A percentile compares a stretch with the other conserved stretches of the same genome.
phyloP scores from a whole-genome alignment of 2,113 vertebrate species.

The Tragelaphus imberbis region DNA sequence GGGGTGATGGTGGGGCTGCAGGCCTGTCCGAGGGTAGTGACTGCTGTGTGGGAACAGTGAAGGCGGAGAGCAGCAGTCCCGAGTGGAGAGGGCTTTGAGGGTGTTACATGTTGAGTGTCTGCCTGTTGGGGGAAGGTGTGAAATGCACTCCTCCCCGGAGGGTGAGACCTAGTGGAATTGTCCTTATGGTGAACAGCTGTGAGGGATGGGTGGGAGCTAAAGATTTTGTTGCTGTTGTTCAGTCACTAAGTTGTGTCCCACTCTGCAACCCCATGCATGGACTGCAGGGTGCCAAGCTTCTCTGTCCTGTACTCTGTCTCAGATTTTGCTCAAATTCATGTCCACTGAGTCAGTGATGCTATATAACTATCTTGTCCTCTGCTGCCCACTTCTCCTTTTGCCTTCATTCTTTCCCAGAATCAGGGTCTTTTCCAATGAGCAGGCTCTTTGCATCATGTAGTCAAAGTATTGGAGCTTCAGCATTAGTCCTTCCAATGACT shows the following conservation, averaged over 20 bases:
- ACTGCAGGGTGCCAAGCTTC: not conserved
- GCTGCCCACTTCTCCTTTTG: not conserved
- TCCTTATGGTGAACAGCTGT: not conserved
- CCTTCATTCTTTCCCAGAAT: not conserved
- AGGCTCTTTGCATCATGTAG: not conserved
- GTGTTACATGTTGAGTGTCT: not conserved
- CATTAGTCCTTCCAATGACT: not conserved
- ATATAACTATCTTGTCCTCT: not conserved
- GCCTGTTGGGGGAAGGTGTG: not conserved
- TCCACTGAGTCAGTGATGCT: not conserved
- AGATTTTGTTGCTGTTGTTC: not conserved
- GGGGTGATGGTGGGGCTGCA: not conserved
- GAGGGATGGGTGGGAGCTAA: not conserved
- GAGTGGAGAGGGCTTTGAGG: not conserved
- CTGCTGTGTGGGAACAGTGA: not conserved
- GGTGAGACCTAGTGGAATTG: not conserved
- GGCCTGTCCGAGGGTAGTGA: not conserved
- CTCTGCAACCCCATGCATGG: not conserved
- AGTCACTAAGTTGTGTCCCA: not conserved
- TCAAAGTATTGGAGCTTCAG: not conserved
- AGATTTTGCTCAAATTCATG: not conserved
- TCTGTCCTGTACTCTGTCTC: not conserved
- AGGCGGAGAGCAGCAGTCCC: too few species aligned
- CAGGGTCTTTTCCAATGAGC: not conserved
- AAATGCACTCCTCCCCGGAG: not conserved